These are phyloP conservation scores for Allygus modestus DNA, from an alignment of 2,888 invertebrate genomes.

Conservation along the genomic window DNA sequence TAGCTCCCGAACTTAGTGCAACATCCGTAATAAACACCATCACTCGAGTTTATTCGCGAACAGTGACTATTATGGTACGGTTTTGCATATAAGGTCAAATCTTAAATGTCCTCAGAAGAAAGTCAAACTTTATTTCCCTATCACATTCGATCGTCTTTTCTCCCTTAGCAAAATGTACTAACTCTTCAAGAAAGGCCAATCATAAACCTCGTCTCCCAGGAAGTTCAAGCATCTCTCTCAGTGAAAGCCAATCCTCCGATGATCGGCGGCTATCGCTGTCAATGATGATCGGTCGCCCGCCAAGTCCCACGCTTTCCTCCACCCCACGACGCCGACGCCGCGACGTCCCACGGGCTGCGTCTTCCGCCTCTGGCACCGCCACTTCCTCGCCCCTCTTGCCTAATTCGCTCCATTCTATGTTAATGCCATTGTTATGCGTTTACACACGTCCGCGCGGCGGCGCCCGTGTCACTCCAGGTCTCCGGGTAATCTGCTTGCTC, in stretches of 20 bases:
- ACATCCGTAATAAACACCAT: too few relatives aligned
- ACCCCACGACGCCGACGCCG: neutral
- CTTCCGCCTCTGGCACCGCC: conserved; percentile 6
- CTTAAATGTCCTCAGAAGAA: too few relatives aligned
- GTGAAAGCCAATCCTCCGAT: conserved; percentile 1
- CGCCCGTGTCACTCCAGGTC: neutral
- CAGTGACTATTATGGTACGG: too few relatives aligned
- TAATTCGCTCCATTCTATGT: conserved; percentile 57
- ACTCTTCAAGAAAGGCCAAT: too few relatives aligned
- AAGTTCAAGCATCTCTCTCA: neutral
- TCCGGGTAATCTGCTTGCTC: too few relatives aligned
- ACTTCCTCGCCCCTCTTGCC: conserved; percentile 39
- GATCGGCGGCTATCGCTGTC: conserved; percentile 32
- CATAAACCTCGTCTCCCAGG: neutral
- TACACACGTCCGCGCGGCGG: conserved; percentile 8
- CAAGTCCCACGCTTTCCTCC: neutral
- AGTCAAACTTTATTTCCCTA: too few relatives aligned
- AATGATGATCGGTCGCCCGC: neutral
- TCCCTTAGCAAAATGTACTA: neutral
- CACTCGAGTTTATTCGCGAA: too few relatives aligned
- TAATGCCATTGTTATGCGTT: conserved; percentile 50
- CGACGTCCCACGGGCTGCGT: conserved; percentile 2
- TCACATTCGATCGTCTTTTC: too few relatives aligned
- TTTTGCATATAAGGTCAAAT: too few relatives aligned
- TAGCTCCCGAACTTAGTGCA: too few relatives aligned